These are phyloP conservation scores for Gobio occitaniae DNA, from an alignment of 2,797 vertebrate genomes.

Conservation along the genomic window DNA sequence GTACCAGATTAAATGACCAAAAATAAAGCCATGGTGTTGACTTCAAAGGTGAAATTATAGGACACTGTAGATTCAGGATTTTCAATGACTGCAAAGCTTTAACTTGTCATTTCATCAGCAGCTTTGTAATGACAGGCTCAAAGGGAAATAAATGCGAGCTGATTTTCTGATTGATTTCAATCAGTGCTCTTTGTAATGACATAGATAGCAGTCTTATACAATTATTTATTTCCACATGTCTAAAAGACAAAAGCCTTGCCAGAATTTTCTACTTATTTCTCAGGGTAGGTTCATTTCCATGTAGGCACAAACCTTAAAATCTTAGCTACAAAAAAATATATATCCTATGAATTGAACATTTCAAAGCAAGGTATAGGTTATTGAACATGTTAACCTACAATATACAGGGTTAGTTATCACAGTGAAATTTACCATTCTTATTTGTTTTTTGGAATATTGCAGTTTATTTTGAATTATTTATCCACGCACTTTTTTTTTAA, in stretches of 20 bases:
- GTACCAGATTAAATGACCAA: conserved; percentile 8
- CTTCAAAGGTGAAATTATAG: conserved; percentile 34
- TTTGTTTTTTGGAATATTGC: too few relatives aligned
- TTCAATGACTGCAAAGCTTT: conserved; percentile 36
- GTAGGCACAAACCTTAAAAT: not conserved
- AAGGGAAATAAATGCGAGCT: conserved; percentile 52
- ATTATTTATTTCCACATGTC: conserved; percentile 24
- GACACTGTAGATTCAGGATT: conserved; percentile 13
- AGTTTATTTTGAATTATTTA: too few relatives aligned
- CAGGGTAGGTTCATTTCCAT: not conserved
- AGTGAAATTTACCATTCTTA: not conserved
- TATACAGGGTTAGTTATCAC: not conserved
- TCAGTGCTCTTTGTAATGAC: conserved; percentile 58
- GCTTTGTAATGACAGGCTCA: conserved; percentile 48
- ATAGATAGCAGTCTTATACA: conserved; percentile 47
- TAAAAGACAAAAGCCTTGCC: not conserved
- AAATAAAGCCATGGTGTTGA: conserved; percentile 9
- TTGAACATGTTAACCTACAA: not conserved
- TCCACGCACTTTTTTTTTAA: too few relatives aligned
- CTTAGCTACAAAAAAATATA: not conserved
- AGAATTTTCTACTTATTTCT: not conserved
- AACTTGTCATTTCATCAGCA: conserved; percentile 43
- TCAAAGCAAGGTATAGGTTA: not conserved
- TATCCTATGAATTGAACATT: not conserved
- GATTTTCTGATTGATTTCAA: conserved; percentile 64